Evolutionary conservation across 2,797 vertebrate species (phyloP).

Genomic region (Tympanoctomys barrerae): DNA sequence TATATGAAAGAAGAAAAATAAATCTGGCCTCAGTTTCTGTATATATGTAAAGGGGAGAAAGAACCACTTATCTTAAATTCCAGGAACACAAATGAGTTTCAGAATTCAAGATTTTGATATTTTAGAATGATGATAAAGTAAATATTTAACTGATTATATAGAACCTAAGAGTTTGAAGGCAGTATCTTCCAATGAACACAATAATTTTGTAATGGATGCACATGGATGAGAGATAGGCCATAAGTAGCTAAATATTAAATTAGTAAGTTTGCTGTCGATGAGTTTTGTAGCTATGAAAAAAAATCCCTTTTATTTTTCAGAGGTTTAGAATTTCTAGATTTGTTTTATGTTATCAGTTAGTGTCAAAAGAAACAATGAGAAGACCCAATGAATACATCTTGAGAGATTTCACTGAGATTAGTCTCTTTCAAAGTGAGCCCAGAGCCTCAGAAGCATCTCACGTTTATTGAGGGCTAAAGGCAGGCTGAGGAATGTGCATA

Average conservation of each 20-base stretch:
- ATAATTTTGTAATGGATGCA: background rate
- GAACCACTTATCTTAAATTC: background rate
- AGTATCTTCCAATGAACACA: background rate
- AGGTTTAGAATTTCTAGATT: slow-evolving; percentile 28
- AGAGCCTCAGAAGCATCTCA: no score
- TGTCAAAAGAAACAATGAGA: no score
- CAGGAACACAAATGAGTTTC: slow-evolving; percentile 20
- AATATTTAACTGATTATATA: background rate
- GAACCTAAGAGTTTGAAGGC: background rate
- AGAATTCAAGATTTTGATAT: slow-evolving; percentile 11
- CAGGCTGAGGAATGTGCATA: no score
- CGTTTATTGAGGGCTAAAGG: no score
- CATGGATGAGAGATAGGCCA: background rate
- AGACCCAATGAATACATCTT: no score
- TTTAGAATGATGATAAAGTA: slow-evolving; percentile 25
- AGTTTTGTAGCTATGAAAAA: slow-evolving; percentile 53
- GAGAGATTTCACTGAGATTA: no score
- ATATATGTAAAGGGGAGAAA: background rate
- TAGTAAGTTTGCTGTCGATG: slow-evolving; percentile 17
- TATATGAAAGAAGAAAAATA: background rate
- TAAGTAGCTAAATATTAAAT: background rate
- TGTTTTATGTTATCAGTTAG: no score
- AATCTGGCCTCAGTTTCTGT: slow-evolving; percentile 4
- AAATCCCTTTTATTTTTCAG: slow-evolving; percentile 15
- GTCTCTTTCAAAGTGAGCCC: no score